Evolutionary conservation across 2,888 invertebrate species (phyloP).

Genomic region (Bombyx huttoni): DNA sequence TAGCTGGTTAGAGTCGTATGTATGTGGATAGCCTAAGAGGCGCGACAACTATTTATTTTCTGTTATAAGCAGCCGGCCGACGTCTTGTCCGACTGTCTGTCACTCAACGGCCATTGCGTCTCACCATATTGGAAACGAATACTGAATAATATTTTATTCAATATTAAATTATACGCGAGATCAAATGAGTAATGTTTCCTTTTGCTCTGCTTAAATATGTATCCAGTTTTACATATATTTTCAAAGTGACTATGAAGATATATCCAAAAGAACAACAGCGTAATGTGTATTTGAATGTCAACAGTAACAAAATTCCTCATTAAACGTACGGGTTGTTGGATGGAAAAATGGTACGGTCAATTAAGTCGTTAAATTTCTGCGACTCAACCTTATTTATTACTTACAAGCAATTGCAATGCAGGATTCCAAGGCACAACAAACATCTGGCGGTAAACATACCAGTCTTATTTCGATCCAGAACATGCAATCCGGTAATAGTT

Average conservation of each 20-base stretch:
- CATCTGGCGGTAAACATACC: no score
- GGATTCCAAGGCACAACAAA: no score
- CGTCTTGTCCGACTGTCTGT: slow-evolving; percentile 5
- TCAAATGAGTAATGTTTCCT: slow-evolving; percentile 6
- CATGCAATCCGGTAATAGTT: no score
- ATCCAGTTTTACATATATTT: background rate
- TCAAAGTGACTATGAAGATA: background rate
- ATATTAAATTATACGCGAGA: background rate
- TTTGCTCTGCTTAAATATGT: background rate
- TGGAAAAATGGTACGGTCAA: no score
- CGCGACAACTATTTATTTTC: slow-evolving; percentile 4
- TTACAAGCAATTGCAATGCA: no score
- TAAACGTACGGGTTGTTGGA: no score
- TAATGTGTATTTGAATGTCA: no score
- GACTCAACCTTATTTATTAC: no score
- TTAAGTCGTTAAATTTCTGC: no score
- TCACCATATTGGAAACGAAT: slow-evolving; percentile 3
- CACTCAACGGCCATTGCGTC: slow-evolving; percentile 2
- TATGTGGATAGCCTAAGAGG: background rate
- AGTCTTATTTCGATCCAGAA: no score
- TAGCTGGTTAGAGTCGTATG: background rate
- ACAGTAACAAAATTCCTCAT: no score
- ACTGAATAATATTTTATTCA: slow-evolving; percentile 1
- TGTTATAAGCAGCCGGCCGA: slow-evolving; percentile 5
- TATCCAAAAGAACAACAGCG: background rate